phyloP scores from a whole-genome alignment of 2,797 vertebrate genomes.

The Vultur gryphus region DNA sequence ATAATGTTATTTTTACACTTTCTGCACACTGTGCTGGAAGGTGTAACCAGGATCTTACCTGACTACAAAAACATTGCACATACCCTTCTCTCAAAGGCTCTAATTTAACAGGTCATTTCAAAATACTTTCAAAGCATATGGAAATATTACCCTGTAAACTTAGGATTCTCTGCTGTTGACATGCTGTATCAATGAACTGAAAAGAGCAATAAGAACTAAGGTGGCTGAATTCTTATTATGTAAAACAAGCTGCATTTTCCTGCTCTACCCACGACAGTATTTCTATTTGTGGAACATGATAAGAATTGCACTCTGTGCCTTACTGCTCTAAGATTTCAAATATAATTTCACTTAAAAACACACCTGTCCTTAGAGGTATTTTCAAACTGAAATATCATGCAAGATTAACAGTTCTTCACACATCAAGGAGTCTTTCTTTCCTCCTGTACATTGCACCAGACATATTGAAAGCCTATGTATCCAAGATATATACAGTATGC shows the following conservation, averaged over 20 bases:
- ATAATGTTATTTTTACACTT: background rate
- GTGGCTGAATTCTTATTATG: constrained; percentile 44
- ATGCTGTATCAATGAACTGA: background rate
- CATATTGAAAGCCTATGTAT: constrained; percentile 20
- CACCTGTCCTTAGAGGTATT: background rate
- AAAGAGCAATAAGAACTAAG: constrained; percentile 18
- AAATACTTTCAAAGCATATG: background rate
- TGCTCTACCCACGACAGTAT: background rate
- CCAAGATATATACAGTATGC: background rate
- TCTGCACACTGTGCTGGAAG: background rate
- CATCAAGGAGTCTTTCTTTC: background rate
- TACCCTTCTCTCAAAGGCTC: background rate
- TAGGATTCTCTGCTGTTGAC: background rate
- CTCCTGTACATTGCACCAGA: constrained; percentile 7
- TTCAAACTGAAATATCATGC: background rate
- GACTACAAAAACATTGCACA: background rate
- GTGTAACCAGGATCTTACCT: background rate
- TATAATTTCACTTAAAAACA: background rate
- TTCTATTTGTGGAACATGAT: constrained; percentile 13
- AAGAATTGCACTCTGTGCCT: background rate
- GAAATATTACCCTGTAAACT: background rate
- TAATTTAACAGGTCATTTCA: constrained; percentile 13
- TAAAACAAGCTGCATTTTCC: constrained; percentile 62
- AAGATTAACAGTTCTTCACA: constrained; percentile 3
- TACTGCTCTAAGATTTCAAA: constrained; percentile 1